Conservation (phyloP, 1,140 invertebrate genomes). For the Heliconius melpomene region DNA sequence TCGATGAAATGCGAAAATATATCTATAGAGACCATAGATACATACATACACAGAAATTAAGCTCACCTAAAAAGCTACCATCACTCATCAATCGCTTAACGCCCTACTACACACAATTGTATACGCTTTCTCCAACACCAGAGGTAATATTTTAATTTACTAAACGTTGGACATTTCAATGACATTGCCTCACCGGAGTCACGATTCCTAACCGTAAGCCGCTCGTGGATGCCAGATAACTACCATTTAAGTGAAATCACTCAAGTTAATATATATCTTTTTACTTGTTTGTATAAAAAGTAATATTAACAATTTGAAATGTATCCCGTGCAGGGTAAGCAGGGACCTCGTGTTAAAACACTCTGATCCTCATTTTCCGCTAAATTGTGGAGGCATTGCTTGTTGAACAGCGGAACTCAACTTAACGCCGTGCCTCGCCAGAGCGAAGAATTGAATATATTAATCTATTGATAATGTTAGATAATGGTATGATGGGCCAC, state of each 20-base stretch:
- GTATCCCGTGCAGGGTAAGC: too few relatives aligned
- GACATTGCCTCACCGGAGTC: not conserved
- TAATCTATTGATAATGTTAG: too few relatives aligned
- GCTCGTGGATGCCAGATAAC: not conserved
- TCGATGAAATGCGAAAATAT: not conserved
- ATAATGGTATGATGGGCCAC: too few relatives aligned
- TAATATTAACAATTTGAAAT: too few relatives aligned
- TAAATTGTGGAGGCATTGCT: too few relatives aligned
- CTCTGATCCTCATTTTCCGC: too few relatives aligned
- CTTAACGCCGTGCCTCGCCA: too few relatives aligned
- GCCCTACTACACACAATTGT: constrained; percentile 8
- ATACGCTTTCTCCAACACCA: constrained; percentile 1
- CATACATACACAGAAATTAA: not conserved
- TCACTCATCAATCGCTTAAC: constrained; percentile 1
- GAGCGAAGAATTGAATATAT: too few relatives aligned
- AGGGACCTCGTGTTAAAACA: too few relatives aligned
- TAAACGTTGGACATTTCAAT: constrained; percentile 1
- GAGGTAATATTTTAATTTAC: constrained; percentile 11
- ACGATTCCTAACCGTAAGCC: not conserved
- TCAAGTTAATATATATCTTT: not conserved
- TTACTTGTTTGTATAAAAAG: not conserved
- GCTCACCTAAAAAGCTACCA: not conserved
- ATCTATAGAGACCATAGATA: not conserved
- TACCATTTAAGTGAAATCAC: not conserved
- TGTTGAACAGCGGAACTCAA: too few relatives aligned